Conservation (phyloP, 1,140 invertebrate genomes). For the Uloborus diversus region DNA sequence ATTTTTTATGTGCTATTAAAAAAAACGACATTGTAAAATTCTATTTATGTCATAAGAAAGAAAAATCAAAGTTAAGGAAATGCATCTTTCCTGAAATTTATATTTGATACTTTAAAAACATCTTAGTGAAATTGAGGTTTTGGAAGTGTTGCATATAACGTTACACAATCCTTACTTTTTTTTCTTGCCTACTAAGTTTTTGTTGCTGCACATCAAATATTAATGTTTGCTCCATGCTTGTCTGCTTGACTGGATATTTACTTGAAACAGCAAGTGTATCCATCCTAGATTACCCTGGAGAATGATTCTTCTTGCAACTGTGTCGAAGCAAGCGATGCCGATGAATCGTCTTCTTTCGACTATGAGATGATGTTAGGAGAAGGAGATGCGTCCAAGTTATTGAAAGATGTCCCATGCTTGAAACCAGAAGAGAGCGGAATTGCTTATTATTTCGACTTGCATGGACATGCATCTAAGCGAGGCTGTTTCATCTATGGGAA, state of each 20-base stretch:
- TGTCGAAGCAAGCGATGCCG: constrained; percentile 42
- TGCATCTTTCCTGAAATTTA: too few relatives aligned
- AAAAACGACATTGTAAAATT: too few relatives aligned
- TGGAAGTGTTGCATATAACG: too few relatives aligned
- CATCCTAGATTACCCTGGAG: constrained; percentile 34
- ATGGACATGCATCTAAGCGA: constrained; percentile 93
- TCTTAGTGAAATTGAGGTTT: too few relatives aligned
- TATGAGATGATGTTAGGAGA: constrained; percentile 22
- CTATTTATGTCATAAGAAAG: too few relatives aligned
- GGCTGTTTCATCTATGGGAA: constrained; percentile 88
- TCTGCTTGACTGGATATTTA: constrained; percentile 6
- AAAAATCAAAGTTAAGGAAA: too few relatives aligned
- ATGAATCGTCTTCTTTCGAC: constrained; percentile 42
- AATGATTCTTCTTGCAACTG: constrained; percentile 41
- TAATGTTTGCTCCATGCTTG: not conserved
- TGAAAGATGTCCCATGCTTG: constrained; percentile 53
- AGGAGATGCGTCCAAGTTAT: constrained; percentile 17
- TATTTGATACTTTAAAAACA: too few relatives aligned
- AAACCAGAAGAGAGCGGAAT: constrained; percentile 71
- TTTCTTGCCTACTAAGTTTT: too few relatives aligned
- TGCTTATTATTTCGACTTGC: constrained; percentile 86
- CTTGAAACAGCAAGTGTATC: constrained; percentile 13
- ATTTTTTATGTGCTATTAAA: too few relatives aligned
- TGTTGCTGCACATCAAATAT: too few relatives aligned
- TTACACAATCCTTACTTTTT: too few relatives aligned